Conservation (phyloP, 2,888 invertebrate species). For the Acleris emargana region DNA sequence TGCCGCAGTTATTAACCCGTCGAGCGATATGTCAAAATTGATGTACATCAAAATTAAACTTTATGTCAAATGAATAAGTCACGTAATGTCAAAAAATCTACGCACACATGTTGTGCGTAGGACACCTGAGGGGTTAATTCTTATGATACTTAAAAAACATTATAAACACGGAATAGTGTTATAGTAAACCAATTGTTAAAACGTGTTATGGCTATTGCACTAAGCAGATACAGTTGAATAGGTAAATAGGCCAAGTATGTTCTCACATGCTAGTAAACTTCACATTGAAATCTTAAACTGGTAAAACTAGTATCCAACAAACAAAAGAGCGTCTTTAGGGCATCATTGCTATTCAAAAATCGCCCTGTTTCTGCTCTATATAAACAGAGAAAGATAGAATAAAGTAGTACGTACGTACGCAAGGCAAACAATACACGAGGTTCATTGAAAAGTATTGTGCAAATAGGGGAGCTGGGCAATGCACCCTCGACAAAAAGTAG, state of each 20-base stretch:
- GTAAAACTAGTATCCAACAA: constrained; percentile 21
- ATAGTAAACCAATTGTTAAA: background rate
- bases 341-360: constrained; percentile 34
- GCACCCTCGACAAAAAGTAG: constrained; percentile 64
- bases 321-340: constrained; percentile 24
- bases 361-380: constrained; percentile 44
- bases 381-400: constrained; percentile 45
- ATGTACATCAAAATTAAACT: too few relatives aligned
- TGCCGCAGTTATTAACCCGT: too few relatives aligned
- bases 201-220: background rate
- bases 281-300: constrained; percentile 22
- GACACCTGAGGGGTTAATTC: too few relatives aligned
- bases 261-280: constrained; percentile 31
- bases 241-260: constrained; percentile 34
- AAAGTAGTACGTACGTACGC: constrained; percentile 38
- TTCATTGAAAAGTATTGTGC: constrained; percentile 75
- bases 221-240: constrained; percentile 17
- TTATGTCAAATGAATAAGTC: too few relatives aligned
- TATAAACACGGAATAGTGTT: too few relatives aligned
- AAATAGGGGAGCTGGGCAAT: constrained; percentile 65
- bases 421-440: constrained; percentile 65
- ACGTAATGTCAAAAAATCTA: too few relatives aligned
- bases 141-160: too few relatives aligned
- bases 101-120: too few relatives aligned
- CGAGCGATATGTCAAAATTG: too few relatives aligned